A percentile compares a stretch with the other conserved stretches of the same genome.
These are phyloP conservation scores for Acipenser oxyrinchus DNA, from an alignment of 2,797 vertebrate species.

Conservation along the genomic window DNA sequence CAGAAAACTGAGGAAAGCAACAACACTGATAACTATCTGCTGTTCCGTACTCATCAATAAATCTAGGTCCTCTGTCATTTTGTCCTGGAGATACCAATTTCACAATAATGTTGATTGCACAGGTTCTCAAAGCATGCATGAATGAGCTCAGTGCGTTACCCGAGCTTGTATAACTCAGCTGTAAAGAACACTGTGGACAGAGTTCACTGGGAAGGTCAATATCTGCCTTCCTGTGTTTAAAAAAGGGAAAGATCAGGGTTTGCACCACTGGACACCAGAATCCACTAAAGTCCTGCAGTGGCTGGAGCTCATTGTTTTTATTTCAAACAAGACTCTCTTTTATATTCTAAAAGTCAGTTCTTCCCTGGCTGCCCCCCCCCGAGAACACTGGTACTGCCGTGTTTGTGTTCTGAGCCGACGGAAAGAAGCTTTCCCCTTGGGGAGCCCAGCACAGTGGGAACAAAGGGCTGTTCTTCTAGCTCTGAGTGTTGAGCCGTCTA, in stretches of 20 bases:
- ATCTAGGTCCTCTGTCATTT: too few relatives aligned
- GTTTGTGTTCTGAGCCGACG: conserved; percentile 2
- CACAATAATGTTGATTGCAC: too few relatives aligned
- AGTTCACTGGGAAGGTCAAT: conserved; percentile 1
- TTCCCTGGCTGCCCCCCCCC: background rate
- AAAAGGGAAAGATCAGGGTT: background rate
- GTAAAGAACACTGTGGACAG: background rate
- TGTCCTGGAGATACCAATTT: too few relatives aligned
- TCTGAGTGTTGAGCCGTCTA: conserved; percentile 9
- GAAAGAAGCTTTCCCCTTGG: background rate
- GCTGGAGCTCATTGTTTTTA: conserved; percentile 5
- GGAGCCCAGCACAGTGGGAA: conserved; percentile 1
- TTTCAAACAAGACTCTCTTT: conserved; percentile 1
- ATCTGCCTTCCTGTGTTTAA: conserved; percentile 2
- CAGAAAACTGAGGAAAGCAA: too few relatives aligned
- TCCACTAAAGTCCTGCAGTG: background rate
- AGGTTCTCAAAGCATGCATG: too few relatives aligned
- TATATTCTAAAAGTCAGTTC: background rate
- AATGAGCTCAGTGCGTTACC: too few relatives aligned
- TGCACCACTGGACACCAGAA: background rate
- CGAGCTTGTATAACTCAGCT: background rate
- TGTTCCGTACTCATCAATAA: too few relatives aligned
- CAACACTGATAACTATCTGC: too few relatives aligned
- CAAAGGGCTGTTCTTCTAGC: conserved; percentile 7
- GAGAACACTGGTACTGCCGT: background rate